These are phyloP conservation scores for Hoplodrina blanda DNA, from an alignment of 2,888 invertebrate species.

Conservation along the genomic window DNA sequence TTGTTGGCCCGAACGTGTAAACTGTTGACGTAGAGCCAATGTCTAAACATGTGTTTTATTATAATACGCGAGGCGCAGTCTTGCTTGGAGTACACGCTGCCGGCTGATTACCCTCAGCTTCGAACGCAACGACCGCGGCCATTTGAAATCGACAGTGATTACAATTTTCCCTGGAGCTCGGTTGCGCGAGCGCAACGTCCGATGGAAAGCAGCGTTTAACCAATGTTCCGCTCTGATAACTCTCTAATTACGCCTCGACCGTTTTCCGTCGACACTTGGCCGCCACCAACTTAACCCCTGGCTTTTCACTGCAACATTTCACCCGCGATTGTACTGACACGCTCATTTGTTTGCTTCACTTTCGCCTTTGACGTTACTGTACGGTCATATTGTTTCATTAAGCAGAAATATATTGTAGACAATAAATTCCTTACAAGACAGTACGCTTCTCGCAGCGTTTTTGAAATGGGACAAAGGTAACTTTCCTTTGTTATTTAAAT, in stretches of 20 bases:
- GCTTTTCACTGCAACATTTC: conserved; percentile 86
- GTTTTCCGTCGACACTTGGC: conserved; percentile 88
- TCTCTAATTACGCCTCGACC: conserved; percentile 87
- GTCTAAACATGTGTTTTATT: conserved; percentile 72
- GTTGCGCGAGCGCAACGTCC: conserved; percentile 89
- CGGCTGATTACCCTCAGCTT: conserved; percentile 77
- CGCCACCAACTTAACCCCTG: conserved; percentile 85
- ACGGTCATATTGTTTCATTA: conserved; percentile 68
- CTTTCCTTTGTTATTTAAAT: conserved; percentile 63
- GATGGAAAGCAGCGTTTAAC: conserved; percentile 90
- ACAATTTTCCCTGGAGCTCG: conserved; percentile 89
- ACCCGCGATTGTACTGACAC: conserved; percentile 79
- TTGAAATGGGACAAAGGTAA: conserved; percentile 65
- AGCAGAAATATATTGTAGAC: conserved; percentile 67
- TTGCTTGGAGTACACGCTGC: conserved; percentile 38
- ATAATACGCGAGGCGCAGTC: conserved; percentile 65
- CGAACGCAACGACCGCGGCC: conserved; percentile 81
- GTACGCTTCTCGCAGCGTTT: conserved; percentile 60
- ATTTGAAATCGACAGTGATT: conserved; percentile 90
- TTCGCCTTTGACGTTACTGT: conserved; percentile 79
- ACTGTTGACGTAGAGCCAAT: conserved; percentile 72
- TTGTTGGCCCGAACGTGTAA: conserved; percentile 74
- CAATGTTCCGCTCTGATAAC: conserved; percentile 90
- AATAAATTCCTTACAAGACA: conserved; percentile 63
- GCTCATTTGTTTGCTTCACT: conserved; percentile 85